Conservation (phyloP, 2,888 invertebrate species). For the Neoaliturus tenellus region DNA sequence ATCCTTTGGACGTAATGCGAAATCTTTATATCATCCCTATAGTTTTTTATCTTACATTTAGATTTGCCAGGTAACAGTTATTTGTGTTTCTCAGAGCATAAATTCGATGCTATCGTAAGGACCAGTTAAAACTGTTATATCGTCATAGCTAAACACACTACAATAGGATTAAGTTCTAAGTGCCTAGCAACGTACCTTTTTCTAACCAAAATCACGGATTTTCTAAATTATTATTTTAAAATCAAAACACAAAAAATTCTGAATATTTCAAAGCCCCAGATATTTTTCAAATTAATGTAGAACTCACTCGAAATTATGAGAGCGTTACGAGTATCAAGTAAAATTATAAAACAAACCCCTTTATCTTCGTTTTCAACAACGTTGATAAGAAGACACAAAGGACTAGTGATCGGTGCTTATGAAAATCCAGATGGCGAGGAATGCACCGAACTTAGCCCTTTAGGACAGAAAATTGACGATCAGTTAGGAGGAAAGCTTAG, state of each 20-base stretch:
- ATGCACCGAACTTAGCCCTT: slow-evolving; percentile 38
- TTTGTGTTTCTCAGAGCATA: too few relatives aligned
- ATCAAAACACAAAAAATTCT: too few relatives aligned
- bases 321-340: not conserved
- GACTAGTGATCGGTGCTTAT: slow-evolving; percentile 42
- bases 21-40: too few relatives aligned
- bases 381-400: not conserved
- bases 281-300: not conserved
- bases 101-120: too few relatives aligned
- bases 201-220: not conserved
- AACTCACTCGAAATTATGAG: not conserved
- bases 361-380: not conserved
- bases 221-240: not conserved
- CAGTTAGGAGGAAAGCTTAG: slow-evolving; percentile 31
- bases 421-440: slow-evolving; percentile 27
- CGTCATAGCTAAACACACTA: too few relatives aligned
- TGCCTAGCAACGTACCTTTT: not conserved
- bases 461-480: slow-evolving; percentile 33
- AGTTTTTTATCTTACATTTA: too few relatives aligned
- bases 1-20: too few relatives aligned
- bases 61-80: too few relatives aligned
- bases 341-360: not conserved
- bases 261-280: not conserved
- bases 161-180: too few relatives aligned
- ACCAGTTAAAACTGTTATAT: too few relatives aligned